Evolutionary conservation across 2,797 vertebrate genomes (phyloP).

Genomic region (Oreochromis mossambicus): DNA sequence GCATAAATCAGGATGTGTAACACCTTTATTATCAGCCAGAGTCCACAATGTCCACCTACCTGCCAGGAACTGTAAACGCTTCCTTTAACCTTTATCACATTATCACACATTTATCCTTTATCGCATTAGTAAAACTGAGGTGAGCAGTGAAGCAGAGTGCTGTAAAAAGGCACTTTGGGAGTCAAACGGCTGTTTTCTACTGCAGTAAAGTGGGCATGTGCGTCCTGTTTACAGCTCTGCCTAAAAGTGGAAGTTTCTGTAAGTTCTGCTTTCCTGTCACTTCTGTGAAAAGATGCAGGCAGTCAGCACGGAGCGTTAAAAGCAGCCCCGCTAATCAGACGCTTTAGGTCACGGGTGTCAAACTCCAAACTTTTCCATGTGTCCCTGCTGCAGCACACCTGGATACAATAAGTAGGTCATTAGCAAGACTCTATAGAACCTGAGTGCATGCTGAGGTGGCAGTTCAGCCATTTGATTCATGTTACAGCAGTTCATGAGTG

Average conservation of each 20-base stretch:
- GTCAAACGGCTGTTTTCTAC: background rate
- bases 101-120: background rate
- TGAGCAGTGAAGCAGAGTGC: background rate
- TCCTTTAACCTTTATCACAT: background rate
- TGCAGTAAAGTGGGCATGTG: background rate
- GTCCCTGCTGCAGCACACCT: background rate
- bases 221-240: background rate
- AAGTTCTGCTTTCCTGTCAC: background rate
- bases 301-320: background rate
- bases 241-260: background rate
- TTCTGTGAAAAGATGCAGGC: background rate
- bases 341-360: background rate
- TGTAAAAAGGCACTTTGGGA: background rate
- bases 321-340: background rate
- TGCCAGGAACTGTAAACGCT: background rate
- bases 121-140: background rate
- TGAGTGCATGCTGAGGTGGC: background rate
- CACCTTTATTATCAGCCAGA: background rate
- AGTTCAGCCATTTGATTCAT: too few relatives aligned
- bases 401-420: background rate
- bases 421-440: background rate
- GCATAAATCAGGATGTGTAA: background rate
- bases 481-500: background rate
- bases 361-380: background rate
- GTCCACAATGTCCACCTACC: background rate